Evolutionary conservation across 2,113 vertebrate genomes (phyloP).

Genomic region (Laticauda laticaudata): DNA sequence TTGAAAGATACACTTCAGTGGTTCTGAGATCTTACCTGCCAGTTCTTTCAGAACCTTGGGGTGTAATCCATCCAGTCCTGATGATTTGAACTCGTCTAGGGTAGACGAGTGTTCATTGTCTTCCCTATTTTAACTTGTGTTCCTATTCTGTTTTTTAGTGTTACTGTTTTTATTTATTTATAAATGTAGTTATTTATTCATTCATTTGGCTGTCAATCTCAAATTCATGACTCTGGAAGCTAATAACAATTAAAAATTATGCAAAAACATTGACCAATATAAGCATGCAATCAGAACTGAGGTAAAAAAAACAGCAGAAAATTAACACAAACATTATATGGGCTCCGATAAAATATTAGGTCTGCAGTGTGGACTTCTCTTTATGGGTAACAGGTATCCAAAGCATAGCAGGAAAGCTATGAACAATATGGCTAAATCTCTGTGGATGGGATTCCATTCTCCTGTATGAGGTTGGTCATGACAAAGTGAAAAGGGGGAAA

Average conservation of each 20-base stretch:
- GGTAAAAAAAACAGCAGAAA: background rate
- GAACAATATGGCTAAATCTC: background rate
- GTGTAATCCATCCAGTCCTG: too few relatives aligned
- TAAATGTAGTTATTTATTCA: background rate
- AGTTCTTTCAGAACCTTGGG: too few relatives aligned
- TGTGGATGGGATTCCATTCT: background rate
- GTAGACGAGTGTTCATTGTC: too few relatives aligned
- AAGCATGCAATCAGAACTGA: background rate
- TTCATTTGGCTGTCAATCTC: background rate
- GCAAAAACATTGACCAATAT: background rate
- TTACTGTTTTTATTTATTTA: too few relatives aligned
- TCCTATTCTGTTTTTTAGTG: too few relatives aligned
- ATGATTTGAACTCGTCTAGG: too few relatives aligned
- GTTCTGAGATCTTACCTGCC: too few relatives aligned
- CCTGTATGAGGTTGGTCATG: background rate
- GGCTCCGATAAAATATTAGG: background rate
- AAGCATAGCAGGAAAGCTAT: background rate
- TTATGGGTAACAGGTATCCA: background rate
- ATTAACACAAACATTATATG: background rate
- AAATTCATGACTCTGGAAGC: background rate
- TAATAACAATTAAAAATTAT: background rate
- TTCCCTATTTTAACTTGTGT: too few relatives aligned
- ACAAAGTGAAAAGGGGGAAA: background rate
- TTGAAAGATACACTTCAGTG: too few relatives aligned
- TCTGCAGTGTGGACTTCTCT: background rate